A percentile compares a stretch with the other conserved stretches of the same genome.
phyloP scores from a whole-genome alignment of 2,888 invertebrate species.

The Ptychoptera albimana region DNA sequence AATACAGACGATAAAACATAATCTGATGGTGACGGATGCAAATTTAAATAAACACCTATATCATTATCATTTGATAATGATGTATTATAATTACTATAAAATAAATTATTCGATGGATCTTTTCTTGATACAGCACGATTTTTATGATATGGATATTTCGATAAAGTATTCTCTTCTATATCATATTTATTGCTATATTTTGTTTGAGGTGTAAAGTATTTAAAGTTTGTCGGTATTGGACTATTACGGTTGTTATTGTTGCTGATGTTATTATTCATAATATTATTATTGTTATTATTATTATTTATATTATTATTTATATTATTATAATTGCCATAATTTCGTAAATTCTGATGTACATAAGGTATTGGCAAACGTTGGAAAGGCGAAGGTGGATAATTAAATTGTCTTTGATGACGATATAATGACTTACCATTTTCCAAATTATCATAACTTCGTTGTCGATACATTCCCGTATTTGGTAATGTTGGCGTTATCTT shows the following conservation, averaged over 20 bases:
- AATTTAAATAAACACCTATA: constrained; percentile 26
- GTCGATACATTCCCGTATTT: constrained; percentile 20
- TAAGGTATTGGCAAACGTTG: constrained; percentile 2
- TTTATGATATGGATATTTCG: constrained; percentile 29
- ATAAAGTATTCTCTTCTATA: constrained; percentile 18
- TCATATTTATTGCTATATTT: constrained; percentile 8
- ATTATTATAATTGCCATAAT: background rate
- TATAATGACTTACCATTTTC: constrained; percentile 32
- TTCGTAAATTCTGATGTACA: background rate
- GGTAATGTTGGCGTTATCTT: constrained; percentile 27
- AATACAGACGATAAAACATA: constrained; percentile 26
- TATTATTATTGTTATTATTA: background rate
- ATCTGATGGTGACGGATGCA: constrained; percentile 28
- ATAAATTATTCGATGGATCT: constrained; percentile 16
- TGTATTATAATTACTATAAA: constrained; percentile 4
- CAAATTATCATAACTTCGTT: constrained; percentile 31
- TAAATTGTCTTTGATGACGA: constrained; percentile 20
- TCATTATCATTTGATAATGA: constrained; percentile 5
- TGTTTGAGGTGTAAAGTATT: constrained; percentile 28
- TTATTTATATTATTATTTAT: background rate
- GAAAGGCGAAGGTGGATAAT: constrained; percentile 1
- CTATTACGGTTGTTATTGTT: constrained; percentile 22
- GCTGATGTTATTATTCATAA: constrained; percentile 11
- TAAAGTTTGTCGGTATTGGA: constrained; percentile 28
- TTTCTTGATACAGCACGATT: constrained; percentile 25